These are phyloP conservation scores for Neuroterus valhalla DNA, from an alignment of 1,140 invertebrate genomes.

Conservation along the genomic window DNA sequence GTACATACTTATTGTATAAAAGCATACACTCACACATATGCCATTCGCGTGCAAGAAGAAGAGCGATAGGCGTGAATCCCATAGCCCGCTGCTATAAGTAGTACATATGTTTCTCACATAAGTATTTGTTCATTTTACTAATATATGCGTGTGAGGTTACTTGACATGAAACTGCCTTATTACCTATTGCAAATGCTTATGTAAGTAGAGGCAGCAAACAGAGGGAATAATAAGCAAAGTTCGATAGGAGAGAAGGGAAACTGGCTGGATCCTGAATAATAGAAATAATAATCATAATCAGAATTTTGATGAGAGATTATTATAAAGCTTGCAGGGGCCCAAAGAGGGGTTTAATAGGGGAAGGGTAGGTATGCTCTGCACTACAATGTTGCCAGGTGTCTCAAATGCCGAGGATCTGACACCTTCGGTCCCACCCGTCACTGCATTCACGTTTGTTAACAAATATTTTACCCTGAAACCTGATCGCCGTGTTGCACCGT, in stretches of 20 bases:
- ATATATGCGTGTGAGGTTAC: conserved; percentile 4
- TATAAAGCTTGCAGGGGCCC: conserved; percentile 44
- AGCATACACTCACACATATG: background rate
- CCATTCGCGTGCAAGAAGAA: conserved; percentile 39
- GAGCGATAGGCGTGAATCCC: conserved; percentile 55
- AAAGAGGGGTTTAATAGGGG: background rate
- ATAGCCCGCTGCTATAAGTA: background rate
- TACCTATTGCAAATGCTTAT: conserved; percentile 18
- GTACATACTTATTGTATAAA: background rate
- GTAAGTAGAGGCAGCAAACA: conserved; percentile 58
- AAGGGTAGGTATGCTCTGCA: conserved; percentile 36
- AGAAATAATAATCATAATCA: conserved; percentile 58
- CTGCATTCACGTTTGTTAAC: conserved; percentile 58
- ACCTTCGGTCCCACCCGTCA: conserved; percentile 44
- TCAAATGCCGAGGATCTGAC: conserved; percentile 48
- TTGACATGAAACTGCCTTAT: conserved; percentile 16
- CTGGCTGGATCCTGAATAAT: conserved; percentile 46
- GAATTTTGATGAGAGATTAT: conserved; percentile 62
- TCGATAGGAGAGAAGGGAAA: conserved; percentile 45
- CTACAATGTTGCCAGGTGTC: conserved; percentile 54
- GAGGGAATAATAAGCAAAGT: conserved; percentile 59
- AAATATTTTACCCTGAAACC: conserved; percentile 66
- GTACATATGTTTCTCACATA: background rate
- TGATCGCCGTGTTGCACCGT: conserved; percentile 55
- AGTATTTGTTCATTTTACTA: background rate